phyloP scores from a whole-genome alignment of 1,140 invertebrate species.

The Atta colombica region DNA sequence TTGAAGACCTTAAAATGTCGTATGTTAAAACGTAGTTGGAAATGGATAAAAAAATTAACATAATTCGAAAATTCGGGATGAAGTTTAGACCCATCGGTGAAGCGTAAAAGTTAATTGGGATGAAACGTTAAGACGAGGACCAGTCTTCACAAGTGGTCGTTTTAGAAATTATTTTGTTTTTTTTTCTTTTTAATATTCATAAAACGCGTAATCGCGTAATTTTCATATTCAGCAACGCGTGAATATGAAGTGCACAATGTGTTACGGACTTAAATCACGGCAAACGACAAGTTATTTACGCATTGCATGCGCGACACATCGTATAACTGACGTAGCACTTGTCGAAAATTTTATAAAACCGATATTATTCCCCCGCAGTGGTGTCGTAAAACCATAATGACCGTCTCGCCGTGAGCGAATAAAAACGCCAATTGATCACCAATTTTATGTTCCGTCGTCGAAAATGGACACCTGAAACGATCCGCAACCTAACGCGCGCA shows the following conservation, averaged over 20 bases:
- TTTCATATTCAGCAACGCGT: conserved; percentile 17
- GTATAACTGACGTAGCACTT: conserved; percentile 5
- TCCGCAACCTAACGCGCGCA: neutral
- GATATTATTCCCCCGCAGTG: conserved; percentile 32
- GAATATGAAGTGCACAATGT: conserved; percentile 6
- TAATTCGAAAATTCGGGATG: conserved; percentile 35
- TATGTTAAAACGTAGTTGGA: neutral
- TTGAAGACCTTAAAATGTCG: neutral
- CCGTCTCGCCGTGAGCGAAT: conserved; percentile 46
- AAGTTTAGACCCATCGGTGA: conserved; percentile 15
- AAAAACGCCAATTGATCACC: conserved; percentile 71
- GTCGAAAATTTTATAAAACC: conserved; percentile 47
- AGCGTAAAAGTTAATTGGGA: conserved; percentile 36
- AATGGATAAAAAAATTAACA: conserved; percentile 48
- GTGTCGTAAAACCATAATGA: conserved; percentile 57
- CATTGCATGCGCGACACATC: conserved; percentile 31
- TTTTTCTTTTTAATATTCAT: conserved; percentile 2
- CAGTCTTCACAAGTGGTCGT: neutral
- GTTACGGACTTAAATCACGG: conserved; percentile 35
- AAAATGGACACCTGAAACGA: conserved; percentile 25
- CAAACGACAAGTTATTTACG: conserved; percentile 29
- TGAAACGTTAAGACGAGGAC: conserved; percentile 17
- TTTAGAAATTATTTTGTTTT: conserved; percentile 7
- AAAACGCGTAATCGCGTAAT: conserved; percentile 46
- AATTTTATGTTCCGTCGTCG: conserved; percentile 65